Conservation (phyloP, 2,113 vertebrate genomes). For the Capra hircus region DNA sequence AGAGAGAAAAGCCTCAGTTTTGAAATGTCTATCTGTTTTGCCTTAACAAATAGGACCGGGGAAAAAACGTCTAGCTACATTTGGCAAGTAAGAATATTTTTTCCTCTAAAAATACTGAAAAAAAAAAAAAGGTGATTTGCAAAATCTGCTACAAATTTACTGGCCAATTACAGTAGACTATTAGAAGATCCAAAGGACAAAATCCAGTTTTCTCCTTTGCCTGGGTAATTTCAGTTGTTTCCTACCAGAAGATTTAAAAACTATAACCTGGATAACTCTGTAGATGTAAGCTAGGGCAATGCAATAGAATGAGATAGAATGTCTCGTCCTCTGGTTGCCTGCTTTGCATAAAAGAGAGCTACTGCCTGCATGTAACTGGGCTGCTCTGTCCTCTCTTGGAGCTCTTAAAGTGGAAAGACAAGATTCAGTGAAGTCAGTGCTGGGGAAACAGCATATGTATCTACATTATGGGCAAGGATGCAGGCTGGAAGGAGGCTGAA, state of each 20-base stretch:
- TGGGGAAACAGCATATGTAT: neutral
- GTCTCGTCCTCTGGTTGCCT: neutral
- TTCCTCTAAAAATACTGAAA: neutral
- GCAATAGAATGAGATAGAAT: neutral
- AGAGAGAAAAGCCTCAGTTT: neutral
- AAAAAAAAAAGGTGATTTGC: neutral
- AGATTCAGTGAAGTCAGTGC: neutral
- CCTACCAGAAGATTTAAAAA: neutral
- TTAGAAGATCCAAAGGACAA: neutral
- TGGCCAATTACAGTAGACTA: neutral
- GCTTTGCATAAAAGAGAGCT: neutral
- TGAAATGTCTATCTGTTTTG: neutral
- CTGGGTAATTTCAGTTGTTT: neutral
- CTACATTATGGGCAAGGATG: neutral
- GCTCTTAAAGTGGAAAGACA: neutral
- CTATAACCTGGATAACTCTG: neutral
- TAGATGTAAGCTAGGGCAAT: neutral
- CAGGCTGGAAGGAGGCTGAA: neutral
- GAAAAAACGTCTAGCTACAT: neutral
- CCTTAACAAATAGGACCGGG: neutral
- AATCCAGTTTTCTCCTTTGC: neutral
- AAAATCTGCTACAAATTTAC: constrained; percentile 2
- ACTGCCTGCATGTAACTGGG: neutral
- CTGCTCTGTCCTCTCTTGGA: neutral
- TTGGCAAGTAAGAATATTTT: neutral